A percentile compares a stretch with the other conserved stretches of the same genome.
phyloP scores from a whole-genome alignment of 2,888 invertebrate species.

The Melanostoma mellinum region DNA sequence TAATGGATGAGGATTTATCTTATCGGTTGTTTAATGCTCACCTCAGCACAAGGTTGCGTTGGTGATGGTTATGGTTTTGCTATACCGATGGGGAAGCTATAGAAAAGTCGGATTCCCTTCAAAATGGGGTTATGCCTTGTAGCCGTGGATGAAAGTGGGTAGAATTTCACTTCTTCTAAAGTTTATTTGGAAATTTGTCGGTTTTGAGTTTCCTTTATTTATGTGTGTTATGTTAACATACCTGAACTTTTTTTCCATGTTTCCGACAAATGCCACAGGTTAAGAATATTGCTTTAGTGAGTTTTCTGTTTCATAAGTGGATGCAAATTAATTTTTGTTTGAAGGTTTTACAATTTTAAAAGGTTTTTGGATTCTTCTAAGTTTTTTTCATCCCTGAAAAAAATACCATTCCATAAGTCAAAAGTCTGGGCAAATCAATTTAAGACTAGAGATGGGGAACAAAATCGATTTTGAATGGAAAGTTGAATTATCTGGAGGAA shows the following conservation, averaged over 20 bases:
- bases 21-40: constrained; percentile 71
- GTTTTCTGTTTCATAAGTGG: constrained; percentile 20
- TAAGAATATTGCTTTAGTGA: constrained; percentile 34
- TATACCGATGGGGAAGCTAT: constrained; percentile 34
- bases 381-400: too few species aligned
- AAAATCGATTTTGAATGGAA: too few species aligned
- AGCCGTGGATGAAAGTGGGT: constrained; percentile 15
- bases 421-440: too few species aligned
- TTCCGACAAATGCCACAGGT: constrained; percentile 52
- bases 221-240: background rate
- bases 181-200: constrained; percentile 51
- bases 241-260: constrained; percentile 1
- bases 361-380: background rate
- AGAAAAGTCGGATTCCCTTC: constrained; percentile 19
- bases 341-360: background rate
- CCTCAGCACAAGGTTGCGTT: constrained; percentile 50
- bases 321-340: constrained; percentile 1
- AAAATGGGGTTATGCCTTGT: constrained; percentile 8
- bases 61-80: constrained; percentile 53
- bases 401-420: too few species aligned
- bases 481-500: too few species aligned
- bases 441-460: too few species aligned
- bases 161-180: constrained; percentile 54
- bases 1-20: constrained; percentile 72
- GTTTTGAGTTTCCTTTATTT: constrained; percentile 50